Evolutionary conservation across 2,797 vertebrate species (phyloP).

Genomic region (Rhadinocentrus ornatus): DNA sequence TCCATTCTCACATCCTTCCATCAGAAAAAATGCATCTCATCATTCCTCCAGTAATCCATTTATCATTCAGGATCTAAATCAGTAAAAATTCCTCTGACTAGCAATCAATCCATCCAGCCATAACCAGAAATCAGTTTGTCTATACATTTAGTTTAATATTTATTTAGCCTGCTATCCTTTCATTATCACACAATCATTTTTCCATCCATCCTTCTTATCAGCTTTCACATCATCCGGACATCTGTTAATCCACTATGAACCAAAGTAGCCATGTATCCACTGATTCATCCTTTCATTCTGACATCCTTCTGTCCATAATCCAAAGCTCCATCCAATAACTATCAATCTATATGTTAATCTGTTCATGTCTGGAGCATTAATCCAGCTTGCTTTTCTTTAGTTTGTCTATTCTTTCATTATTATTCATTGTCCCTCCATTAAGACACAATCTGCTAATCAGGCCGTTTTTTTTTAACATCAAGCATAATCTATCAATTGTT

Average conservation of each 20-base stretch:
- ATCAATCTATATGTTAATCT: not conserved
- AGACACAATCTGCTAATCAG: constrained; percentile 4
- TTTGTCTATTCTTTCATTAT: not conserved
- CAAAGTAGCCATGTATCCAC: not conserved
- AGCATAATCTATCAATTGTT: not conserved
- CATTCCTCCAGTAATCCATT: not conserved
- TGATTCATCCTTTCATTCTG: not conserved
- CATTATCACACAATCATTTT: not conserved
- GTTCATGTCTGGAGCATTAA: not conserved
- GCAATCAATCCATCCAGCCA: no score
- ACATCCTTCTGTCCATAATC: not conserved
- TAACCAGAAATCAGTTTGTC: not conserved
- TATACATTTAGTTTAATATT: not conserved
- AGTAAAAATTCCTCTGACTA: no score
- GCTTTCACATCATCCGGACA: not conserved
- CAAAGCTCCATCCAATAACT: not conserved
- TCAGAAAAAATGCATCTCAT: not conserved
- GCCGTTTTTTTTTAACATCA: not conserved
- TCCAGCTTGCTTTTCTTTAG: not conserved
- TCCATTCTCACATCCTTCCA: not conserved
- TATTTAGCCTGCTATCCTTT: not conserved
- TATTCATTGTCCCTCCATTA: not conserved
- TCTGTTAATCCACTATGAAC: not conserved
- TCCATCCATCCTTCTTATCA: not conserved
- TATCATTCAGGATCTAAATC: not conserved